Conservation (phyloP, 2,888 invertebrate genomes). For the Drosophila testacea region DNA sequence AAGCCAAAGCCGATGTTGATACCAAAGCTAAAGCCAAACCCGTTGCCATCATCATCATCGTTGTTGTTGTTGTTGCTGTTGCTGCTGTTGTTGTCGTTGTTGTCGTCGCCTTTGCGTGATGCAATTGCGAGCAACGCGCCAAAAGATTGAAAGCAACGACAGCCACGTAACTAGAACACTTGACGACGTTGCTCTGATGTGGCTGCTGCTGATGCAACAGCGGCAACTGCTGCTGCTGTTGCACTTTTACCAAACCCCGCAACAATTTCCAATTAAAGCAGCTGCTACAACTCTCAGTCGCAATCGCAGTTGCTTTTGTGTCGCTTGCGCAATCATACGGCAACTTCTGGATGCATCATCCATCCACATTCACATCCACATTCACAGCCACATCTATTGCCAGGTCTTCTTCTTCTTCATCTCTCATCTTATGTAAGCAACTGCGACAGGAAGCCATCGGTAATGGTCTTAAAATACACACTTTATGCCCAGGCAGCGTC, state of each 20-base stretch:
- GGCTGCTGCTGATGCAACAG: conserved; percentile 50
- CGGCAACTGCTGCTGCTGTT: conserved; percentile 28
- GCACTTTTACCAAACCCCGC: conserved; percentile 62
- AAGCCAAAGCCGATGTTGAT: conserved; percentile 30
- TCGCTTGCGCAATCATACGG: conserved; percentile 77
- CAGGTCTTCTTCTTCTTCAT: background rate
- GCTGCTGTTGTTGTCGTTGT: conserved; percentile 9
- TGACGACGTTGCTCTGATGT: conserved; percentile 57
- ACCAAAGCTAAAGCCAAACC: conserved; percentile 58
- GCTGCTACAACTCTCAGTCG: conserved; percentile 37
- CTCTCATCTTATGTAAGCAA: conserved; percentile 53
- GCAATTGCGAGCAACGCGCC: conserved; percentile 77
- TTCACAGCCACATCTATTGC: background rate
- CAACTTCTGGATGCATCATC: conserved; percentile 72
- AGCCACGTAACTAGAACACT: conserved; percentile 81
- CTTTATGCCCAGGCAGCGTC: conserved; percentile 73
- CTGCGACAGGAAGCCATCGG: conserved; percentile 76
- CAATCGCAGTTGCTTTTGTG: conserved; percentile 58
- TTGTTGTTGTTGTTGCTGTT: background rate
- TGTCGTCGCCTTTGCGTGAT: conserved; percentile 74
- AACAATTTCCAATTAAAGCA: conserved; percentile 79
- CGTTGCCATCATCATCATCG: conserved; percentile 51
- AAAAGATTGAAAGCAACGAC: conserved; percentile 79
- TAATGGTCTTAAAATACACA: conserved; percentile 79
- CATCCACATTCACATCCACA: conserved; percentile 22